A percentile compares a stretch with the other conserved stretches of the same genome.
Evolutionary conservation across 2,113 vertebrate species (phyloP).

Genomic region (Nansenia antarctica): DNA sequence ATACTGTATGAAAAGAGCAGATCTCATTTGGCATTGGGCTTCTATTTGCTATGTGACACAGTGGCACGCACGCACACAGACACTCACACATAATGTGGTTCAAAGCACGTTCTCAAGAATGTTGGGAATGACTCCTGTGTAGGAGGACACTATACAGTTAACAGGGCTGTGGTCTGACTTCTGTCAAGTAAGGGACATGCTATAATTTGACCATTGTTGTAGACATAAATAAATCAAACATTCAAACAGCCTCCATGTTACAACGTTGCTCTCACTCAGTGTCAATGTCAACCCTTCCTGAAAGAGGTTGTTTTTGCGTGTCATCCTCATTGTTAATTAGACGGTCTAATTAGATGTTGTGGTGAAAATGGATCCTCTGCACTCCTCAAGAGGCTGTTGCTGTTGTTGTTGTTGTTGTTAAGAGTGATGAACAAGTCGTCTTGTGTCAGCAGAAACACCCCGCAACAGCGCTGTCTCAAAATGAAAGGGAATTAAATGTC

Average conservation of each 20-base stretch:
- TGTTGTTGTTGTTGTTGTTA: neutral
- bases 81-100: too few species aligned
- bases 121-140: neutral
- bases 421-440: neutral
- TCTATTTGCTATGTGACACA: too few species aligned
- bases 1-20: neutral
- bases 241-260: neutral
- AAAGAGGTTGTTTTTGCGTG: neutral
- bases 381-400: neutral
- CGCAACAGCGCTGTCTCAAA: neutral
- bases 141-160: neutral
- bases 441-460: neutral
- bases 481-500: neutral
- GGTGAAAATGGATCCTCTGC: neutral
- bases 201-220: neutral
- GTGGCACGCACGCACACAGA: too few species aligned
- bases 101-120: too few species aligned
- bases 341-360: neutral
- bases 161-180: neutral
- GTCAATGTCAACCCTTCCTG: neutral
- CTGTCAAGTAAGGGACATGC: neutral
- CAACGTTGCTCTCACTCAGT: neutral
- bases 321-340: neutral
- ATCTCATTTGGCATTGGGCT: neutral
- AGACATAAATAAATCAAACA: neutral